Base-by-base conservation (phyloP, 2,113 vertebrate genomes). In the Gymnorhina tibicen region DNA sequence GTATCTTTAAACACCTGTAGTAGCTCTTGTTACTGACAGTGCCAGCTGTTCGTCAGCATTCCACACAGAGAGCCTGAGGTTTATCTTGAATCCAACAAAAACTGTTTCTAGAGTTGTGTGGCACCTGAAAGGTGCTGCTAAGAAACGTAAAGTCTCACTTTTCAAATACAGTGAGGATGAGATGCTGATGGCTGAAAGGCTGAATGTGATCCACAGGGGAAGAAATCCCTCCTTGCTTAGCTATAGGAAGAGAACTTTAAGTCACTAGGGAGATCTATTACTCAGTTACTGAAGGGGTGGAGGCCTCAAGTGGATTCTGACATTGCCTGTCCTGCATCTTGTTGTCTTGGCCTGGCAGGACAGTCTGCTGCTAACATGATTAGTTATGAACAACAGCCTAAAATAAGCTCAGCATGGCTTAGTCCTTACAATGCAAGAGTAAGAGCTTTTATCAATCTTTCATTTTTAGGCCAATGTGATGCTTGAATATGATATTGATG, bases 401-500 rank as follows among this genome's bases (percentile, higher is more conserved):
- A 73, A 76, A n/a, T 21, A 9, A 10, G 16, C 32, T 26, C 62
- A 39, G 42, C 23, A 0, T 16, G 59, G 32, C 30, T 74, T 64
- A 44, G 20, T 76, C 67, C 46, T 59, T 69, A 18, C 30, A 62
- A 15, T 28, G 50, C 59, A 55, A 28, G 33, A 60, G 49, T 78
- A 46, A 93, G 67, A 53, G 28, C 37, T 83, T 81, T 35, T 41
- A 6, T 46, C 18, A 27, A 14, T 64, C 35, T 66, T 67, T 70
- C 33, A 28, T 50, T 66, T 81, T 89, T 52, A 99, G 99, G 99
- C 99, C 49, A 99, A 99, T 60, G 99, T 99, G 83, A 99, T 99
- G 99, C 97, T 99, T 96, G 99, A 99, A 98, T 99, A 99, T 80
- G 99, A 99, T 97, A 99, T 99, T 52, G 99, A 99, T 73, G 99